Base-by-base conservation (phyloP, 1,140 invertebrate species). In the Drosophila erecta region DNA sequence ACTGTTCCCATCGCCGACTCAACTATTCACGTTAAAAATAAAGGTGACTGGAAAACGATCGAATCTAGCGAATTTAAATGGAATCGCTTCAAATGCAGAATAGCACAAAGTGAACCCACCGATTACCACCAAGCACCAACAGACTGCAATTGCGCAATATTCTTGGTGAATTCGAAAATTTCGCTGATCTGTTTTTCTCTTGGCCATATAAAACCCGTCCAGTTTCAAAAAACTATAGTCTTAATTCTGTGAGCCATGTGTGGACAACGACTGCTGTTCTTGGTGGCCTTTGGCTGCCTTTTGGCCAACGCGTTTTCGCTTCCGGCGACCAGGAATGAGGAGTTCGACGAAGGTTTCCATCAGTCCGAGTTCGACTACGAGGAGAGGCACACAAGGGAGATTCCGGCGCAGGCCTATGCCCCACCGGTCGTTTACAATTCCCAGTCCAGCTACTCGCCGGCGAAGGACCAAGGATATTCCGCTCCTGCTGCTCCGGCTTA, bases 391-490 rank as follows among this genome's bases (percentile, higher is more conserved):
- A 54, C 20, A 1, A 61, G 14, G 56, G 75, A 50, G 47, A 81
- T 81, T 54, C 79, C 79, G 0, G 11, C 44, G 0, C 79, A 78
- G 55, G 79, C 79, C 0, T 81, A 81, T 37, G 79, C 61, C n/a
- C 53, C 79, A 8, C 79, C 79, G 35, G 41, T 77, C n/a, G 27
- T 74, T 24, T 81, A 81, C 41, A 81, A 73, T 41, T 77, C 79
- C 4, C 67, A 50, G 40, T 66, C 79, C 7, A 78, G 58, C 61
- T 79, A 79, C 24, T 38, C 76, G 15, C 41, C 65, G 1, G 22
- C 58, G 2, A 47, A 64, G 12, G 35, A 57, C 3, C 44, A 59
- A 11, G 70, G 59, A 8, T 76, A 77, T 20, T 55, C 72, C 10
- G 72, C 75, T 4, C 75, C 73, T 15, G 46, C 35, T 0, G 66